phyloP scores from a whole-genome alignment of 2,797 vertebrate species.

The Tadarida brasiliensis region DNA sequence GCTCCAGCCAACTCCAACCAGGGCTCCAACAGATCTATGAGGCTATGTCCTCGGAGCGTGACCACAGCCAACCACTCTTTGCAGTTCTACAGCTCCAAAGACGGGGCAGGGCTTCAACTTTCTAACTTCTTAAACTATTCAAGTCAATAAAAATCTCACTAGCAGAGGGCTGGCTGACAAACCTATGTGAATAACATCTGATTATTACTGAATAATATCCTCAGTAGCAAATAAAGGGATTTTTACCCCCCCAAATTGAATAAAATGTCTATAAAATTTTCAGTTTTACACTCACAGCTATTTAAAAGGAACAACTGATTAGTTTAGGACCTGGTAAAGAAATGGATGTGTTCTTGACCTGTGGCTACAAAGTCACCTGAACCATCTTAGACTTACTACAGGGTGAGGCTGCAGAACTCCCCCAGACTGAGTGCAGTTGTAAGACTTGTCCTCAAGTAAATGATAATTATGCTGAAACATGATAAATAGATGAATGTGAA shows the following conservation, averaged over 20 bases:
- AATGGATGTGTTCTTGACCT: background rate
- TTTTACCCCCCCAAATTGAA: background rate
- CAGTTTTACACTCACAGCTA: background rate
- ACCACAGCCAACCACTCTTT: background rate
- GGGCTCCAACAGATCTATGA: background rate
- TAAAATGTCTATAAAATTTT: background rate
- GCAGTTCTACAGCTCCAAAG: background rate
- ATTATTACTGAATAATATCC: background rate
- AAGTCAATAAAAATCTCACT: background rate
- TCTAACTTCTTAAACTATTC: background rate
- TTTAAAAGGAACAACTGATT: background rate
- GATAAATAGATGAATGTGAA: background rate
- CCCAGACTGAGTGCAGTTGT: background rate
- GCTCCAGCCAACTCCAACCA: too few species aligned
- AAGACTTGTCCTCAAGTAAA: background rate
- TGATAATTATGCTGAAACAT: background rate
- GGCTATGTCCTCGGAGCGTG: background rate
- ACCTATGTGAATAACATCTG: background rate
- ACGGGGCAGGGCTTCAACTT: background rate
- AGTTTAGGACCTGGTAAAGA: background rate
- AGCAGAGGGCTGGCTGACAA: background rate
- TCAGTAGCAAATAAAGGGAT: background rate
- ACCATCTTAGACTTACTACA: background rate
- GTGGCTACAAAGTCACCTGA: background rate
- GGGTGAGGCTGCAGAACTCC: background rate